Evolutionary conservation across 2,797 vertebrate species (phyloP), one percentile per base, ranked within the genome.

Genomic region (Orientallactaga sibirica): DNA sequence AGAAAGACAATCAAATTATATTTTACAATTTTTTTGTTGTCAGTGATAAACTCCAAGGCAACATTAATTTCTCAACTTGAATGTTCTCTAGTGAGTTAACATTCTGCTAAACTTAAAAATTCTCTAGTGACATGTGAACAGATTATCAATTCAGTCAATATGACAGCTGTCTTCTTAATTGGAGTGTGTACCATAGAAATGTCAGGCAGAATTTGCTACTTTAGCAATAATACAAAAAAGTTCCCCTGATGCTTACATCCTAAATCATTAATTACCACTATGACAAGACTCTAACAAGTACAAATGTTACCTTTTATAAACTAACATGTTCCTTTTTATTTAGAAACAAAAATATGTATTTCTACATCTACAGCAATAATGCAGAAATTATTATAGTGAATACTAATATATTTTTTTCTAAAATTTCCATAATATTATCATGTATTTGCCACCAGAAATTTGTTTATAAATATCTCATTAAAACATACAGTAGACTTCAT

Each of bases 101-200:
- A 82, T 90, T 66, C 82, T 81, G 64, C 64, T 86, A 67, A 82
- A 86, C 66, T 67, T 90, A 90, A 86, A 83, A 66, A 78, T 91
- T 88, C 74, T 90, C 80, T 68, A 27, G 86, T 92, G 95, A 92
- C 58, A 92, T 61, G 79, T 41, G 92, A 95, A 73, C 85, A 93
- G 81, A 93, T 94, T 86, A 90, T 93, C 78, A 95, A 68, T 89
- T 76, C 84, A 88, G 85, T 80, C 83, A 93, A n/a, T 61, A 73
- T 95, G 93, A 93, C 95, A 96, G 88, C 86, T 95, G 75, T 79
- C 61, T 96, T 92, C 88, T 91, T 96, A 96, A 97, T 95, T 93
- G 96, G 93, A 87, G 22, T 29, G 78, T 33, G 19, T 79, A 75
- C 78, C 52, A 6, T 43, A 33, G 78, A 93, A 92, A 76, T 73